Evolutionary conservation across 2,113 vertebrate species (phyloP).

Genomic region (Gasterosteus aculeatus): DNA sequence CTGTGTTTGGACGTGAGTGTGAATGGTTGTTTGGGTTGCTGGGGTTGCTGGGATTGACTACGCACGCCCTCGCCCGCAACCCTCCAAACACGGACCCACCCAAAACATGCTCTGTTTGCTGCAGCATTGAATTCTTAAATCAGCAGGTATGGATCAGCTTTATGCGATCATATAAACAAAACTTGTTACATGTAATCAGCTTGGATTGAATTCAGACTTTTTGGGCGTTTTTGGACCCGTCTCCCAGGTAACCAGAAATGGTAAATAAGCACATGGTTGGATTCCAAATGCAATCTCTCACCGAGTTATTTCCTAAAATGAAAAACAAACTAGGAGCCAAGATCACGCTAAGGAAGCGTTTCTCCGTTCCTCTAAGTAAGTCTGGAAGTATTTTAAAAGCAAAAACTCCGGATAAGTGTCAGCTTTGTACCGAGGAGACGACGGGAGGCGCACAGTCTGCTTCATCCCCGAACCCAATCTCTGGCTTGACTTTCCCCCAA

Average conservation of each 20-base stretch:
- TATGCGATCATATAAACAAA: constrained; percentile 48
- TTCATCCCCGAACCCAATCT: constrained; percentile 62
- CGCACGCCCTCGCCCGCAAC: too few relatives aligned
- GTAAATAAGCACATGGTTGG: constrained; percentile 59
- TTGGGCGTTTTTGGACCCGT: background rate
- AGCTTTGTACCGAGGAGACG: constrained; percentile 59
- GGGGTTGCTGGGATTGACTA: too few relatives aligned
- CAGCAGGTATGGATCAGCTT: constrained; percentile 32
- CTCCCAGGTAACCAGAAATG: constrained; percentile 46
- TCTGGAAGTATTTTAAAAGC: constrained; percentile 75
- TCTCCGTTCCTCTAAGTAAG: constrained; percentile 55
- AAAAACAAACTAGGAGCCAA: constrained; percentile 50
- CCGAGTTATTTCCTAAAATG: constrained; percentile 47
- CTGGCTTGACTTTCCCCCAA: constrained; percentile 68
- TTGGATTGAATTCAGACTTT: constrained; percentile 45
- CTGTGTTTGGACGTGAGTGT: too few relatives aligned
- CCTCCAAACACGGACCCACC: background rate
- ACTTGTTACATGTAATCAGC: constrained; percentile 10
- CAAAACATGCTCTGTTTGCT: constrained; percentile 46
- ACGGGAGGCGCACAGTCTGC: constrained; percentile 62
- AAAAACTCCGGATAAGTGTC: constrained; percentile 62
- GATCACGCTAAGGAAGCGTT: constrained; percentile 48
- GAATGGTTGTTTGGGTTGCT: too few relatives aligned
- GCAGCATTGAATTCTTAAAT: constrained; percentile 42
- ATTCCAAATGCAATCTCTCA: constrained; percentile 37